phyloP scores from a whole-genome alignment of 2,888 invertebrate species.

The Labia minor region DNA sequence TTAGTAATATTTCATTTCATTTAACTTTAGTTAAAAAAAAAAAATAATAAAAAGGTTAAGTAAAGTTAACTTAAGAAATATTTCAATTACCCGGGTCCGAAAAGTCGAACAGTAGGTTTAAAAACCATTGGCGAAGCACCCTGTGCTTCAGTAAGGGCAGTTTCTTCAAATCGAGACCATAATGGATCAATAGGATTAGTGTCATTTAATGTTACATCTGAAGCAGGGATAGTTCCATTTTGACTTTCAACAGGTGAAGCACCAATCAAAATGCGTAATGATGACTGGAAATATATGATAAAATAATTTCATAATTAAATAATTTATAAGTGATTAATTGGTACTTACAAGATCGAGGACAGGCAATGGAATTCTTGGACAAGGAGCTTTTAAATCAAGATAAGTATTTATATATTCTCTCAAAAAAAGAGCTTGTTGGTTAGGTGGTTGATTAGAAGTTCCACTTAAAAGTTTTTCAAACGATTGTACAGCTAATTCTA shows the following conservation, averaged over 20 bases:
- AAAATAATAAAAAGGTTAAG: too few relatives aligned
- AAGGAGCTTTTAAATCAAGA: not conserved
- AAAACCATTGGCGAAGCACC: conserved; percentile 62
- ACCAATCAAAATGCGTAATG: not conserved
- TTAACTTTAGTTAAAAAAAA: too few relatives aligned
- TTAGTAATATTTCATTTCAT: conserved; percentile 20
- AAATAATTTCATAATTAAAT: conserved; percentile 14
- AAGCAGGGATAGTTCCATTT: not conserved
- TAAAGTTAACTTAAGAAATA: too few relatives aligned
- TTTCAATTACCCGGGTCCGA: conserved; percentile 35
- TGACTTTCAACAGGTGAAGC: not conserved
- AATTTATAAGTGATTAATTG: not conserved
- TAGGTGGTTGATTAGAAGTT: conserved; percentile 55
- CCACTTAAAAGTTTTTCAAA: conserved; percentile 67
- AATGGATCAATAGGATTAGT: not conserved
- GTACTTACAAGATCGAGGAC: not conserved
- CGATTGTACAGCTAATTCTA: conserved; percentile 58
- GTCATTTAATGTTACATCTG: not conserved
- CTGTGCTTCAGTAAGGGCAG: conserved; percentile 57
- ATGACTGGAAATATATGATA: conserved; percentile 28
- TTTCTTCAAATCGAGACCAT: conserved; percentile 70
- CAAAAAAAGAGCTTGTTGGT: conserved; percentile 69
- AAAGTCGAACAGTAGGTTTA: conserved; percentile 64
- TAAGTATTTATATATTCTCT: conserved; percentile 74
- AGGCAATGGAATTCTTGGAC: not conserved